These are phyloP conservation scores for Stegophylla sp. DNA, from an alignment of 2,888 invertebrate genomes.

Conservation along the genomic window DNA sequence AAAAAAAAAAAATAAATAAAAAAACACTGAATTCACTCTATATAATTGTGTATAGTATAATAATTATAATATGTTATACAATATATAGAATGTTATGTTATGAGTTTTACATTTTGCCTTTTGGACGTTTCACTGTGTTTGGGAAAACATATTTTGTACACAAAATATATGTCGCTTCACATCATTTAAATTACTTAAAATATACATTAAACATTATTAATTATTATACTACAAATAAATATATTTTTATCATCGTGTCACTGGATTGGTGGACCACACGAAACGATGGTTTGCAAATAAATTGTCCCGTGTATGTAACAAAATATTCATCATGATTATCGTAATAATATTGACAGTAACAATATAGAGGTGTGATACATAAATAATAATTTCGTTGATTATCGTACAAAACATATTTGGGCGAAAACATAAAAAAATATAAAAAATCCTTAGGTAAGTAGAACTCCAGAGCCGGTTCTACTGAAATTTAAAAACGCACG, in stretches of 20 bases:
- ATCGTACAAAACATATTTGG: not conserved
- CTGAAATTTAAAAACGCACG: not conserved
- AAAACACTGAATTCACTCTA: no score
- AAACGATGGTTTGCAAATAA: not conserved
- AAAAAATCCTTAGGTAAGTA: not conserved
- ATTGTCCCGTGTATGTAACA: not conserved
- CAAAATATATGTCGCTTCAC: not conserved
- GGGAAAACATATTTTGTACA: not conserved
- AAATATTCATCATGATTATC: not conserved
- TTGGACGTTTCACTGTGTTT: conserved; percentile 7
- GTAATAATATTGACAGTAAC: not conserved
- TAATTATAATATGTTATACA: no score
- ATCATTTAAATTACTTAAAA: conserved; percentile 26
- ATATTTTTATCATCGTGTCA: not conserved
- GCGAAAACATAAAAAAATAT: not conserved
- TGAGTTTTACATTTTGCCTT: not conserved
- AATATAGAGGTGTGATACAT: not conserved
- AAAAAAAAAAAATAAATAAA: no score
- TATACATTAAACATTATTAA: not conserved
- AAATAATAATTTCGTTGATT: no score
- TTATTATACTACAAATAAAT: not conserved
- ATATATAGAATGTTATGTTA: no score
- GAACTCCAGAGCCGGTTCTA: not conserved
- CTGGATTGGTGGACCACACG: not conserved
- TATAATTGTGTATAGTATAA: no score